Base-by-base conservation (phyloP, 2,113 vertebrate species). In the Artemisiospiza belli region DNA sequence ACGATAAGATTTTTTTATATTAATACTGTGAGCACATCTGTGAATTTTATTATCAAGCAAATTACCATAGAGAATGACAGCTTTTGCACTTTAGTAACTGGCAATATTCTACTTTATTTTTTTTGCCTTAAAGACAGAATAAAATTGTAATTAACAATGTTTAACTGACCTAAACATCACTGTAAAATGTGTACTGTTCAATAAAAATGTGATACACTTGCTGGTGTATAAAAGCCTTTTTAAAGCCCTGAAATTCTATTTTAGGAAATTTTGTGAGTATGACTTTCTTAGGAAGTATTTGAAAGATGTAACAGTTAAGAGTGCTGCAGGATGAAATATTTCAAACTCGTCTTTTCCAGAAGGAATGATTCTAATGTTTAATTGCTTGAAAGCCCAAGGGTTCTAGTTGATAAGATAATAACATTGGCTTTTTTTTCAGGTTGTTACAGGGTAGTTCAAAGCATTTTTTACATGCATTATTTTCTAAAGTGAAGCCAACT, bases 31-130 rank as follows among this genome's bases (percentile, higher is more conserved):
- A 94, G 57, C 88, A 95, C 96, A 96, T 95, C 96, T 97, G 95
- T 96, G 94, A 89, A 93, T 96, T 96, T 94, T 87, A 97, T 95
- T 95, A 66, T 94, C 76, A 87, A 92, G 88, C 86, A 95, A 96
- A 95, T 93, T 90, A 89, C 94, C 92, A 89, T 95, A 80, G 83
- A 97, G 73, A 96, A 96, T 89, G 85, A 78, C 88, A 93, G 85
- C 76, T 96, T 95, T 90, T 94, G 93, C 88, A 76, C 88, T 97
- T 92, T 94, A 94, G 68, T 92, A 93, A 95, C 83, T 94, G 88
- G 64, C 64, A 96, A 83, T 88, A 90, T 89, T 94, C 49, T 73
- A 46, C 51, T 95, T 91, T 80, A 33, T 80, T 86, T 93, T 94
- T 94, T 94, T 94, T 86, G 68, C 91, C 83, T 90, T 94, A 83